A percentile compares a stretch with the other conserved stretches of the same genome.
Evolutionary conservation across 2,797 vertebrate genomes (phyloP).

Genomic region (Pantherophis alleghaniensis): DNA sequence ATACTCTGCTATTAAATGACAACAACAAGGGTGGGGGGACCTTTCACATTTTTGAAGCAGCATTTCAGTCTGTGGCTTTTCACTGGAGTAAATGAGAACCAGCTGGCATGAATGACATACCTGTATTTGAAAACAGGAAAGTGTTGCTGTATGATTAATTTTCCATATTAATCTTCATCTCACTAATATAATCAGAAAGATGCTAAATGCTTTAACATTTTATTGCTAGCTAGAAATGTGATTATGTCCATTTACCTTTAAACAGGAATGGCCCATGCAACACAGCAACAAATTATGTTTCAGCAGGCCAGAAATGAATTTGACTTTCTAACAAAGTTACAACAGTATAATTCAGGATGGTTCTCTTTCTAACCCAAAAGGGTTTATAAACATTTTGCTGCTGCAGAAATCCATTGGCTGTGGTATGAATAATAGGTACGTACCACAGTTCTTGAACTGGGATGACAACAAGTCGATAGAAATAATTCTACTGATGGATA

Average conservation of each 20-base stretch:
- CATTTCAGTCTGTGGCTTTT: not conserved
- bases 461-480: not conserved
- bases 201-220: not conserved
- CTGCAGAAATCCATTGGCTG: not conserved
- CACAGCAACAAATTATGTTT: not conserved
- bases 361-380: not conserved
- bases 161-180: not conserved
- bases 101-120: conserved; percentile 21
- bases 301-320: not conserved
- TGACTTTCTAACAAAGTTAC: not conserved
- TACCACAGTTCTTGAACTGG: not conserved
- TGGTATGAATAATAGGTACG: not conserved
- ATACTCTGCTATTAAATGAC: not conserved
- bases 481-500: not conserved
- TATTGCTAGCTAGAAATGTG: not conserved
- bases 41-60: conserved; percentile 19
- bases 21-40: accelerated
- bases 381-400: not conserved
- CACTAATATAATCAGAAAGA: not conserved
- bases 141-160: conserved; percentile 9
- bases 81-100: not conserved
- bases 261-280: accelerated
- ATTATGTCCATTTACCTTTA: not conserved
- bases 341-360: not conserved
- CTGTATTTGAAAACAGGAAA: not conserved